Conservation (phyloP, 2,888 invertebrate species). For the Chouioia cunea region DNA sequence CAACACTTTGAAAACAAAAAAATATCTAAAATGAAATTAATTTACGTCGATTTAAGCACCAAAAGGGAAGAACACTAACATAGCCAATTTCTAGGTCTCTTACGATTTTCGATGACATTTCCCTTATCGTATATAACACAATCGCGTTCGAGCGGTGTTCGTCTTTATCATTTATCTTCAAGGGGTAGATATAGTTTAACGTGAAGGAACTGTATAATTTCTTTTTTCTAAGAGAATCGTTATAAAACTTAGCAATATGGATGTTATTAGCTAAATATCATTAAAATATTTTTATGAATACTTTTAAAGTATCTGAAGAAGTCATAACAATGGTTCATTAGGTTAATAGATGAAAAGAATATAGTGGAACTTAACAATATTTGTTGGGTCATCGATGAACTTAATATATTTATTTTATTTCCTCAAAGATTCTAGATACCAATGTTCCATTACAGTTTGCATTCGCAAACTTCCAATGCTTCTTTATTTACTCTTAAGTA, state of each 20-base stretch:
- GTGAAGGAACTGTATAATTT: constrained; percentile 25
- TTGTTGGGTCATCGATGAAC: not conserved
- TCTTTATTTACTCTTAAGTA: too few relatives aligned
- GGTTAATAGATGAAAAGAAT: constrained; percentile 22
- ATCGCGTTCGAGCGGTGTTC: constrained; percentile 37
- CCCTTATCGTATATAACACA: constrained; percentile 26
- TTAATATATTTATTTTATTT: constrained; percentile 19
- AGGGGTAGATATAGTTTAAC: constrained; percentile 40
- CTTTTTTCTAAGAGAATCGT: constrained; percentile 18
- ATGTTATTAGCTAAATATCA: constrained; percentile 28
- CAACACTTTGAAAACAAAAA: not conserved
- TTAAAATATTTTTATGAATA: constrained; percentile 37
- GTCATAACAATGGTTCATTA: constrained; percentile 26
- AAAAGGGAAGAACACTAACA: constrained; percentile 34
- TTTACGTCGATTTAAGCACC: constrained; percentile 34
- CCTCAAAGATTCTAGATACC: constrained; percentile 14
- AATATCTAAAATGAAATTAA: constrained; percentile 31
- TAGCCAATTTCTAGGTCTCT: constrained; percentile 38
- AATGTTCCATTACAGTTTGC: not conserved
- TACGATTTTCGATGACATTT: constrained; percentile 40
- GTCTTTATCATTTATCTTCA: constrained; percentile 31
- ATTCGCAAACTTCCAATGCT: too few relatives aligned
- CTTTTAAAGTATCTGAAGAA: constrained; percentile 2
- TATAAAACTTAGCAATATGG: constrained; percentile 17
- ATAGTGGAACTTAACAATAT: constrained; percentile 21